Conservation (phyloP, 1,140 invertebrate genomes). For the Camponotus floridanus region DNA sequence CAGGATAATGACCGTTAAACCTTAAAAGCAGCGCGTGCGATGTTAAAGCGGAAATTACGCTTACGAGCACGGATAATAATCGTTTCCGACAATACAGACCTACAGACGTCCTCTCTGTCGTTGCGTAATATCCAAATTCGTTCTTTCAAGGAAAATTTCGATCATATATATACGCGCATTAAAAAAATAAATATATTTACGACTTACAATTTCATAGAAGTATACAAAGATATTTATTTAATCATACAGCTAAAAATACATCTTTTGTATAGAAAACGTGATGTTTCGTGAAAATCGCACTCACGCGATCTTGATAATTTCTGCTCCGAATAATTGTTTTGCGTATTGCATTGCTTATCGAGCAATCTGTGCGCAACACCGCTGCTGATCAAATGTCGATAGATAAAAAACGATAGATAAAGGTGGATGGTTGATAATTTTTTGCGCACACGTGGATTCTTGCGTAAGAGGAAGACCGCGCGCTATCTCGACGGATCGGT, state of each 20-base stretch:
- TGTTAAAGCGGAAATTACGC: constrained; percentile 55
- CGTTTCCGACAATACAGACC: constrained; percentile 37
- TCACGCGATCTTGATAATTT: constrained; percentile 46
- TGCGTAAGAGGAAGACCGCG: constrained; percentile 73
- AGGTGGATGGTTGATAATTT: constrained; percentile 69
- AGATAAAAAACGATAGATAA: constrained; percentile 57
- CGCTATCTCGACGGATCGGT: constrained; percentile 69
- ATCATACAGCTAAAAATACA: background rate
- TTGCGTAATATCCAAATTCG: constrained; percentile 16
- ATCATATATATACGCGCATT: too few species aligned
- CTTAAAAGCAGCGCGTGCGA: constrained; percentile 70
- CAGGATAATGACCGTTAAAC: constrained; percentile 69
- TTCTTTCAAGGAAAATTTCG: background rate
- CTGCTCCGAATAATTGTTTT: constrained; percentile 19
- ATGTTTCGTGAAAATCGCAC: constrained; percentile 43
- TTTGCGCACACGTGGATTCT: constrained; percentile 64
- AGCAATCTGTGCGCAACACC: constrained; percentile 26
- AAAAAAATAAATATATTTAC: background rate
- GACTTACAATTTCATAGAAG: background rate
- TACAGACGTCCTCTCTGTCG: constrained; percentile 27
- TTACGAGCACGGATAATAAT: constrained; percentile 48
- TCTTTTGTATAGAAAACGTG: background rate
- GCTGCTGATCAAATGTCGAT: constrained; percentile 50
- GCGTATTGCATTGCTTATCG: background rate
- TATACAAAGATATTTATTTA: background rate